A percentile compares a stretch with the other conserved stretches of the same genome.
These are phyloP conservation scores for Corythoichthys haematopterus DNA, from an alignment of 2,113 vertebrate genomes.

Conservation along the genomic window DNA sequence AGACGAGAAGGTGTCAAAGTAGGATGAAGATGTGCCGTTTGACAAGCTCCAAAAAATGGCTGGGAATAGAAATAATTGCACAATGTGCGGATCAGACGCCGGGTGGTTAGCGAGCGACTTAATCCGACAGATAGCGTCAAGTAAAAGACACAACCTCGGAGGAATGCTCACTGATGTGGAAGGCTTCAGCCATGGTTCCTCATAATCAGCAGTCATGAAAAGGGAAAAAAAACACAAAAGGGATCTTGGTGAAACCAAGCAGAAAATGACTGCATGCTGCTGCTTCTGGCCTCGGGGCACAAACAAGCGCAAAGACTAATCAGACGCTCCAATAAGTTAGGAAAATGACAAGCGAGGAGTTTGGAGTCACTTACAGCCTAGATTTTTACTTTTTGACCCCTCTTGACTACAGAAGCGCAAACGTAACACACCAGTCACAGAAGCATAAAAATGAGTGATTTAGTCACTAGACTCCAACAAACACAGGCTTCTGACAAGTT, in stretches of 20 bases:
- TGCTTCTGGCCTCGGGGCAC: constrained; percentile 26
- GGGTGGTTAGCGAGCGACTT: neutral
- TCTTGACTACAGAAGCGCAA: no score
- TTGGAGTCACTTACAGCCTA: constrained; percentile 12
- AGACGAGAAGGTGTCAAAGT: constrained; percentile 30
- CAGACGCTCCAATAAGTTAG: constrained; percentile 42
- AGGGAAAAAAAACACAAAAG: constrained; percentile 19
- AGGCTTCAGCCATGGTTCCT: constrained; percentile 19
- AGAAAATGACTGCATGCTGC: constrained; percentile 31
- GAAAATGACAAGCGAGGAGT: constrained; percentile 37
- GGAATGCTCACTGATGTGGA: constrained; percentile 34
- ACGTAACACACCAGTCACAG: no score
- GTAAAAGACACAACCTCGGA: constrained; percentile 18
- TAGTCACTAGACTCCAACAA: no score
- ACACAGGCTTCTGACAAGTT: no score
- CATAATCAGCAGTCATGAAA: constrained; percentile 19
- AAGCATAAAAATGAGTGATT: no score
- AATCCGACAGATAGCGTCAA: constrained; percentile 1
- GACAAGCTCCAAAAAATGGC: constrained; percentile 7
- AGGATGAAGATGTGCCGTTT: constrained; percentile 17
- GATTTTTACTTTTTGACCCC: no score
- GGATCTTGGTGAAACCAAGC: constrained; percentile 34
- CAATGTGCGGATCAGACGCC: neutral
- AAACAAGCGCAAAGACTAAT: constrained; percentile 47
- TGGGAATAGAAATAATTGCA: constrained; percentile 8